A percentile compares a stretch with the other conserved stretches of the same genome.
These are phyloP conservation scores for Nemurella pictetii DNA, from an alignment of 2,888 invertebrate species.

Conservation along the genomic window DNA sequence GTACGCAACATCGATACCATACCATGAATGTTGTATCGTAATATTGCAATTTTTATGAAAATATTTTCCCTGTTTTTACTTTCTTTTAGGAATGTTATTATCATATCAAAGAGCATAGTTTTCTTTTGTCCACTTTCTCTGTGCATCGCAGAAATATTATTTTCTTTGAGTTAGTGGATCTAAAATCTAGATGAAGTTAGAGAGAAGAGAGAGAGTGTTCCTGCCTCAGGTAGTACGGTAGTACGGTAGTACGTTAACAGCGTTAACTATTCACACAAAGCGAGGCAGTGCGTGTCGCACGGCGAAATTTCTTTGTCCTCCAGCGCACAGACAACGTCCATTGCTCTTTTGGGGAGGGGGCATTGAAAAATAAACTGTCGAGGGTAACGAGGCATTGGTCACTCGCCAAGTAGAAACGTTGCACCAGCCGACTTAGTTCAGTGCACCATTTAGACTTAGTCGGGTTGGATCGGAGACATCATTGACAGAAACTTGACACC, in stretches of 20 bases:
- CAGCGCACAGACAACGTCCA: too few species aligned
- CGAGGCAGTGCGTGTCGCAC: too few species aligned
- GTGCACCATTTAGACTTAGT: background rate
- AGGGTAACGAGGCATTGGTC: slow-evolving; percentile 35
- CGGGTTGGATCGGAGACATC: background rate
- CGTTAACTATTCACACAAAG: too few species aligned
- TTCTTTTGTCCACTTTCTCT: background rate
- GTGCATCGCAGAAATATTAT: background rate
- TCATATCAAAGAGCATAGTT: background rate
- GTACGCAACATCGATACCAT: background rate
- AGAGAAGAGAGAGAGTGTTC: too few species aligned
- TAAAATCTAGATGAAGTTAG: background rate
- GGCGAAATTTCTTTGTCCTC: too few species aligned
- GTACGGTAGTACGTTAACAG: too few species aligned
- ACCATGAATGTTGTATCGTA: background rate
- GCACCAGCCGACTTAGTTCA: background rate
- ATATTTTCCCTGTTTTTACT: background rate
- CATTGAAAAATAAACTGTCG: background rate
- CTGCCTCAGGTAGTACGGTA: too few species aligned
- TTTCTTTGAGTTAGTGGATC: background rate
- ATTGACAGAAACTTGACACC: background rate
- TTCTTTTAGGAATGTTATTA: background rate
- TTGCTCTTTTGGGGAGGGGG: too few species aligned
- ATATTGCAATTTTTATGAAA: background rate
- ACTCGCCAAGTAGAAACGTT: slow-evolving; percentile 35